phyloP scores from a whole-genome alignment of 2,888 invertebrate genomes.

The Oasisia sp. region DNA sequence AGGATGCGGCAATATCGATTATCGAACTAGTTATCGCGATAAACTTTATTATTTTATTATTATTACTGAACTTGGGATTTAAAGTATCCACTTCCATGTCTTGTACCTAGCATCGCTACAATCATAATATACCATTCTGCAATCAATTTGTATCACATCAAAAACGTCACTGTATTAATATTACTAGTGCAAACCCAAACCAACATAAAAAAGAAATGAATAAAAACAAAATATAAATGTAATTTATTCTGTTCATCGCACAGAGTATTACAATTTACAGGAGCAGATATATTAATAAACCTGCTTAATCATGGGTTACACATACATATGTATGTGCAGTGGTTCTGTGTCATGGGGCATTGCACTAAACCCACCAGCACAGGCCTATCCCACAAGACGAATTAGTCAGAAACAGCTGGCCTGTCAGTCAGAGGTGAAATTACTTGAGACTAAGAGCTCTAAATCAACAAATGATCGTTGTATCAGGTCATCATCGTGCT shows the following conservation, averaged over 20 bases:
- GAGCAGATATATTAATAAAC: neutral
- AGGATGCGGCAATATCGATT: neutral
- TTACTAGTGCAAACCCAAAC: neutral
- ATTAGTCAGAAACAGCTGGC: constrained; percentile 1
- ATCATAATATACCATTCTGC: neutral
- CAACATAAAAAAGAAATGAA: neutral
- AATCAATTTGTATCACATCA: neutral
- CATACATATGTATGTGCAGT: neutral
- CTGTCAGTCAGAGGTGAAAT: neutral
- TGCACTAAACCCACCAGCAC: neutral
- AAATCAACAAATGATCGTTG: neutral
- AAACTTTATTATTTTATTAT: neutral
- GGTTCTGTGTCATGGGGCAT: neutral
- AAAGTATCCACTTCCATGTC: neutral
- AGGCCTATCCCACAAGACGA: neutral
- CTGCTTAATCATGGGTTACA: neutral
- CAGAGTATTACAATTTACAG: neutral
- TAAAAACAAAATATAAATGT: neutral
- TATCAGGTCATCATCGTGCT: no score
- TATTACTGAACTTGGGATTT: neutral
- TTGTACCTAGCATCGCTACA: neutral
- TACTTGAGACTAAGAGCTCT: neutral
- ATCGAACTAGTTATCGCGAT: neutral
- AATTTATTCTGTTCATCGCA: neutral
- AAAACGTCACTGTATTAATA: neutral